phyloP scores from a whole-genome alignment of 2,888 invertebrate genomes.

The Tryphoninae sp. region DNA sequence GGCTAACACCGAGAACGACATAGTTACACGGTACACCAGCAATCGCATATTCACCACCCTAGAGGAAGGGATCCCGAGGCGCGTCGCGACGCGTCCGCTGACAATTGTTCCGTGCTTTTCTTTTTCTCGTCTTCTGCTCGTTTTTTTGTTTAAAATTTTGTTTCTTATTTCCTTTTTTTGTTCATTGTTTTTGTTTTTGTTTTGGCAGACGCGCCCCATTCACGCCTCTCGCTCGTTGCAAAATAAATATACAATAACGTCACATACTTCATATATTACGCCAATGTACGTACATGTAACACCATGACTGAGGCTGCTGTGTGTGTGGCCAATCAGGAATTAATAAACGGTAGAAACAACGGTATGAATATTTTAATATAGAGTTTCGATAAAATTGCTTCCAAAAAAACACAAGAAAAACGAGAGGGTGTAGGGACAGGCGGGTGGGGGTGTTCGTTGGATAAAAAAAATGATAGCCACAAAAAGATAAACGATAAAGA shows the following conservation, averaged over 20 bases:
- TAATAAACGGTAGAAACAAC: constrained; percentile 37
- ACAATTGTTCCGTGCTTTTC: constrained; percentile 1
- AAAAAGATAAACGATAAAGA: constrained; percentile 63
- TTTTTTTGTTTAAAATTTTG: constrained; percentile 15
- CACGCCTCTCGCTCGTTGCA: constrained; percentile 60
- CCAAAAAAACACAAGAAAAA: constrained; percentile 34
- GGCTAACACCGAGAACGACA: constrained; percentile 81
- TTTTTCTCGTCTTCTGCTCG: not conserved
- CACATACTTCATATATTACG: constrained; percentile 70
- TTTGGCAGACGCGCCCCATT: constrained; percentile 58
- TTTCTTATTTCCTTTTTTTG: not conserved
- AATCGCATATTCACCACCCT: constrained; percentile 78
- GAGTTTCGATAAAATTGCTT: constrained; percentile 49
- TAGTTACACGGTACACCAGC: constrained; percentile 81
- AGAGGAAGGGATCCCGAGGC: constrained; percentile 70
- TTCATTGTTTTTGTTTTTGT: constrained; percentile 10
- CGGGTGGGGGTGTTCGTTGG: not conserved
- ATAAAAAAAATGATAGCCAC: constrained; percentile 61
- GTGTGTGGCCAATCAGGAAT: constrained; percentile 65
- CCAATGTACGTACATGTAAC: constrained; percentile 74
- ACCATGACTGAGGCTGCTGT: constrained; percentile 71
- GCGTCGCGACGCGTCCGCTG: constrained; percentile 56
- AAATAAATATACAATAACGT: constrained; percentile 62
- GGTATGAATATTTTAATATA: constrained; percentile 59
- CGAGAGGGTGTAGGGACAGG: constrained; percentile 6